A percentile compares a stretch with the other conserved stretches of the same genome.
These are phyloP conservation scores for Hippocampus guttulatus DNA, from an alignment of 2,113 vertebrate genomes.

Conservation along the genomic window DNA sequence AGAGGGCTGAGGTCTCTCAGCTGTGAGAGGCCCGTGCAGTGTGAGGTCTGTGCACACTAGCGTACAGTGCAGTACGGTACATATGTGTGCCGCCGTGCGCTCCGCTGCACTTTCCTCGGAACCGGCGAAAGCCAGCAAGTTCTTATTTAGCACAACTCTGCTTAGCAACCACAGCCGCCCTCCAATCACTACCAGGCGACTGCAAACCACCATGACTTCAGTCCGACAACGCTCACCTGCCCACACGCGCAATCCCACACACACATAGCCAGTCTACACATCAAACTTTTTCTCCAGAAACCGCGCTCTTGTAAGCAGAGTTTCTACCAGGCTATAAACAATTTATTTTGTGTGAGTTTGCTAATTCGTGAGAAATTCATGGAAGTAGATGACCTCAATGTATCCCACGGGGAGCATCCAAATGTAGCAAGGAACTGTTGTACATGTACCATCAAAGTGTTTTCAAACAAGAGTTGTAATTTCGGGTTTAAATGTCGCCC, in stretches of 20 bases:
- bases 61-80: background rate
- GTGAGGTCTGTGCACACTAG: constrained; percentile 30
- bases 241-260: constrained; percentile 29
- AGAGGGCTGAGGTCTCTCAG: constrained; percentile 51
- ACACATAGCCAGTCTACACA: constrained; percentile 1
- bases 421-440: too few species aligned
- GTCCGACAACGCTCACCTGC: constrained; percentile 44
- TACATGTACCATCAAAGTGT: too few species aligned
- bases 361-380: background rate
- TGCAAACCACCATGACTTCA: constrained; percentile 61
- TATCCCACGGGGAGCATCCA: background rate
- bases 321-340: background rate
- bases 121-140: constrained; percentile 71
- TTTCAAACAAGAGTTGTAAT: too few species aligned
- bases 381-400: background rate
- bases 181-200: constrained; percentile 75
- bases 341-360: background rate
- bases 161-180: constrained; percentile 76
- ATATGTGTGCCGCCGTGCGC: constrained; percentile 34
- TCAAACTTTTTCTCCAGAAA: constrained; percentile 7
- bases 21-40: constrained; percentile 47
- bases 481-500: too few species aligned
- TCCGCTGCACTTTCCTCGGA: constrained; percentile 64
- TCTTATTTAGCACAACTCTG: constrained; percentile 81
- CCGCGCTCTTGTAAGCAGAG: background rate